A percentile compares a stretch with the other conserved stretches of the same genome.
These are phyloP conservation scores for Heterodera carotae DNA, from an alignment of 1,140 invertebrate genomes.

Conservation along the genomic window DNA sequence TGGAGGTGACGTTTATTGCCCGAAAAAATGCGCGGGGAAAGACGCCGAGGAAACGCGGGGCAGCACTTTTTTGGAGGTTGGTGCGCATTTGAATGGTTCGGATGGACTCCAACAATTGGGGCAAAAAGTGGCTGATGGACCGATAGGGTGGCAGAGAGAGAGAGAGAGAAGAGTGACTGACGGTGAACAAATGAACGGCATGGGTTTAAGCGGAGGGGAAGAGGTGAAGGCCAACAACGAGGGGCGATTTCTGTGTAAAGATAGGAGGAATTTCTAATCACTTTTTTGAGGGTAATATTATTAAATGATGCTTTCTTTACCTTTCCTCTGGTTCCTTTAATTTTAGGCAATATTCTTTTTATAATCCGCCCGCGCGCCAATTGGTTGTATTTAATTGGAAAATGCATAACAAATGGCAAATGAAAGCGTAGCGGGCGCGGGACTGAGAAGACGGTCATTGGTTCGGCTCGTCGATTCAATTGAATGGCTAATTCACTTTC, in stretches of 20 bases:
- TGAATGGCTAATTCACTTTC: too few relatives aligned
- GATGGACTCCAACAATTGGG: neutral
- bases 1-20: neutral
- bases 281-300: too few relatives aligned
- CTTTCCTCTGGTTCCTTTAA: too few relatives aligned
- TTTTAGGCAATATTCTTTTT: neutral
- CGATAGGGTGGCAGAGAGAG: too few relatives aligned
- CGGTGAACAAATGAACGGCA: too few relatives aligned
- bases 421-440: neutral
- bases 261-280: too few relatives aligned
- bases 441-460: too few relatives aligned
- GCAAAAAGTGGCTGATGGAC: conserved; percentile 1
- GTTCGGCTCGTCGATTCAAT: too few relatives aligned
- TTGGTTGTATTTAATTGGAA: neutral
- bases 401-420: neutral
- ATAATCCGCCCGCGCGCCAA: neutral
- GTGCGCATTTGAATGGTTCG: neutral
- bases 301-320: too few relatives aligned
- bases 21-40: neutral
- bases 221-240: neutral
- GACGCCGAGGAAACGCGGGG: neutral
- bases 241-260: too few relatives aligned
- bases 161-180: too few relatives aligned
- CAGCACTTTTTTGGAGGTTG: neutral
- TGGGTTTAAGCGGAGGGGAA: too few relatives aligned